Conservation (phyloP, 2,113 vertebrate genomes). For the Psittacus erithacus region DNA sequence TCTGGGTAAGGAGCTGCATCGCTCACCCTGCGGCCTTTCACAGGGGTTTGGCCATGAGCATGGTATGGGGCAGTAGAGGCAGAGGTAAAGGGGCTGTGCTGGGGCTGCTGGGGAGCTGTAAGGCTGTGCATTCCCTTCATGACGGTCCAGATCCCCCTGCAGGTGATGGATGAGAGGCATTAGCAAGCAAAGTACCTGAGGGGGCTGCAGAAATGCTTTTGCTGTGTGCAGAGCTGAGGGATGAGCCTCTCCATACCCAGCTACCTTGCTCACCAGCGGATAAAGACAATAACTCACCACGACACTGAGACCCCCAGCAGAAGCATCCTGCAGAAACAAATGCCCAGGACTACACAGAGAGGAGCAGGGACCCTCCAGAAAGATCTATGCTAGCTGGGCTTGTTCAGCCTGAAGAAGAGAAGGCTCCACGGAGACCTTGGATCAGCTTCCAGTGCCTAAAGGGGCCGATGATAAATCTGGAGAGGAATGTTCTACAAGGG, state of each 20-base stretch:
- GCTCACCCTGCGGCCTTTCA: background rate
- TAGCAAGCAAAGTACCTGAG: no score
- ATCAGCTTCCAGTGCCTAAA: background rate
- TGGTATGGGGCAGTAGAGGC: no score
- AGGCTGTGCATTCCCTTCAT: background rate
- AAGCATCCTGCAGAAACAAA: background rate
- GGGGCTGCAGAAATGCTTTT: background rate
- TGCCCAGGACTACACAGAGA: background rate
- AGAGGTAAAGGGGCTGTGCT: background rate
- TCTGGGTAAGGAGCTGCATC: background rate
- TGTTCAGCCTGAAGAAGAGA: background rate
- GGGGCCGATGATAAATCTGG: background rate
- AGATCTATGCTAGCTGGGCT: accelerated
- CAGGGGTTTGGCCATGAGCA: accelerated
- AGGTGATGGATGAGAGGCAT: background rate
- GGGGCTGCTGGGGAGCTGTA: background rate
- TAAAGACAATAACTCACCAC: background rate
- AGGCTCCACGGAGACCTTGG: background rate
- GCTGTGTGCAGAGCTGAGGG: background rate
- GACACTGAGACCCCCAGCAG: accelerated
- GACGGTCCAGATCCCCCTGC: background rate
- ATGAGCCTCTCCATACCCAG: background rate
- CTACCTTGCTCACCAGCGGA: background rate
- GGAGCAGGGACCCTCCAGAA: background rate
- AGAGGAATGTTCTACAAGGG: background rate